Evolutionary conservation across 2,113 vertebrate species (phyloP).

Genomic region (Okapia johnstoni): DNA sequence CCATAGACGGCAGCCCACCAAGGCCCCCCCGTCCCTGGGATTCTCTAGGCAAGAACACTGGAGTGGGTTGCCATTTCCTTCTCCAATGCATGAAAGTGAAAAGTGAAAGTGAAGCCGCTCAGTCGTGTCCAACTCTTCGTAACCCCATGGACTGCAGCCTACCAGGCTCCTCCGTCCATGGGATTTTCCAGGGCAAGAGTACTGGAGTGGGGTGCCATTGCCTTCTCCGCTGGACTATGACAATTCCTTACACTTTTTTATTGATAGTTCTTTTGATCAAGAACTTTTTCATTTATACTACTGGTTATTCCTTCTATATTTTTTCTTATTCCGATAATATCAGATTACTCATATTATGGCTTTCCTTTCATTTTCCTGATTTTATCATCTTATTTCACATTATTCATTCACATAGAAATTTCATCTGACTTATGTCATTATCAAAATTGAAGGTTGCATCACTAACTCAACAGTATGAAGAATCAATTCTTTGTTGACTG

Average conservation of each 20-base stretch:
- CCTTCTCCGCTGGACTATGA: not conserved
- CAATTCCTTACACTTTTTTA: not conserved
- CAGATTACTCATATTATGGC: not conserved
- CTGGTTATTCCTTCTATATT: not conserved
- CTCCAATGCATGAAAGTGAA: too few relatives aligned
- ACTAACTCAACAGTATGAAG: not conserved
- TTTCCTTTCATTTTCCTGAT: not conserved
- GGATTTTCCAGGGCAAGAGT: too few relatives aligned
- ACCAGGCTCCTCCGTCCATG: too few relatives aligned
- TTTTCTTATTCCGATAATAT: not conserved
- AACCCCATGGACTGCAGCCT: too few relatives aligned
- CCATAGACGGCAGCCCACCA: too few relatives aligned
- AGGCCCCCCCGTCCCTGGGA: too few relatives aligned
- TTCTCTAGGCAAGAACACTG: too few relatives aligned
- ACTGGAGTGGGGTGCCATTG: too few relatives aligned
- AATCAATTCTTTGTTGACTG: not conserved
- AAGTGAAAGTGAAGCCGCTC: too few relatives aligned
- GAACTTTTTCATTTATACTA: not conserved
- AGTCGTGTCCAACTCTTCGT: too few relatives aligned
- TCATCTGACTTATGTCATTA: not conserved
- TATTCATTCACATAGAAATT: not conserved
- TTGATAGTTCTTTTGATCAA: not conserved
- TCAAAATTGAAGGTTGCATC: not conserved
- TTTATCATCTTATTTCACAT: not conserved
- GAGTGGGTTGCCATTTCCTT: too few relatives aligned